Evolutionary conservation across 2,797 vertebrate species (phyloP).

Genomic region (Hyperoplus immaculatus): DNA sequence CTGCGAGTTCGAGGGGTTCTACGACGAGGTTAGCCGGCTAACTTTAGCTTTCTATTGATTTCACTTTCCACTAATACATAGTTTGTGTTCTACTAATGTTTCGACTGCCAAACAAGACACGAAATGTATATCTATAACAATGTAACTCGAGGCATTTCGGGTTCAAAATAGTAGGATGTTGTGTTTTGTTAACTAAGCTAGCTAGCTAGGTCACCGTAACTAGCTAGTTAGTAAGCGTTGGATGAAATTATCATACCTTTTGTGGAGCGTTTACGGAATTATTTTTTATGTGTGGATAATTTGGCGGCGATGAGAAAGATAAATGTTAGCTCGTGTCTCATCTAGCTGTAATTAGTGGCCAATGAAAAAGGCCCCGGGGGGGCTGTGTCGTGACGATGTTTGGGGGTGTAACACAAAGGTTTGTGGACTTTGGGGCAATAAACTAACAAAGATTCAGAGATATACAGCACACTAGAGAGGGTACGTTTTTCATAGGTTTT

Average conservation of each 20-base stretch:
- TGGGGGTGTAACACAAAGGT: too few relatives aligned
- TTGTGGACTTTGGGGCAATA: too few relatives aligned
- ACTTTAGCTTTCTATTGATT: slow-evolving; percentile 61
- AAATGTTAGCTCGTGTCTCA: accelerated
- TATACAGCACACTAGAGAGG: too few relatives aligned
- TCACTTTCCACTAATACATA: neutral
- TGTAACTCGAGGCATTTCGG: accelerated
- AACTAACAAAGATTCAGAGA: too few relatives aligned
- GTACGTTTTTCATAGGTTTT: too few relatives aligned
- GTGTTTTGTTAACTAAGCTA: slow-evolving; percentile 22
- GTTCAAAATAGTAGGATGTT: neutral
- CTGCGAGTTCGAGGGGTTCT: slow-evolving; percentile 56
- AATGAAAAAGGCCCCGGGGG: slow-evolving; percentile 13
- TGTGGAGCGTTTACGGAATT: neutral
- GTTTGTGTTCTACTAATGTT: accelerated
- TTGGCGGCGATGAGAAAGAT: accelerated
- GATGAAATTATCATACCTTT: neutral
- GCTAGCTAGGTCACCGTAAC: neutral
- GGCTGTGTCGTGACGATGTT: slow-evolving; percentile 24
- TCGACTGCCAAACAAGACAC: accelerated
- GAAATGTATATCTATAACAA: accelerated
- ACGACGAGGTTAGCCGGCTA: slow-evolving; percentile 80
- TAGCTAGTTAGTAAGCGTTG: slow-evolving; percentile 26
- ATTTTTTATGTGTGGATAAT: too few relatives aligned
- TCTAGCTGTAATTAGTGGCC: neutral